phyloP scores from a whole-genome alignment of 2,113 vertebrate genomes.

The Tapirus terrestris region DNA sequence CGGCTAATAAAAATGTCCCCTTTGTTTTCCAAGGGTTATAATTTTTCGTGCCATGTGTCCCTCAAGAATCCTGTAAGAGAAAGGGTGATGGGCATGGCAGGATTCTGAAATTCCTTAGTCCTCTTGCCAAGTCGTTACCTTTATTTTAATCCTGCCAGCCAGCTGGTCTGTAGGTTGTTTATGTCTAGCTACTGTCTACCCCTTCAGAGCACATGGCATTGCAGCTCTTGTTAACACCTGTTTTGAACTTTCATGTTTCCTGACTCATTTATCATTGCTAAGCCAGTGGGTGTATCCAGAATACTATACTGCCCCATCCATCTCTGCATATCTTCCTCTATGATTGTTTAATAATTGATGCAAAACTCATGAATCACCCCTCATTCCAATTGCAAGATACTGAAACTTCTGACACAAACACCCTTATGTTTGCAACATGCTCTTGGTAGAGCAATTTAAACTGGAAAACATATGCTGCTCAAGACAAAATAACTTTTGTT shows the following conservation, averaged over 20 bases:
- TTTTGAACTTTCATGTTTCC: constrained; percentile 57
- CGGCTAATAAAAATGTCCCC: neutral
- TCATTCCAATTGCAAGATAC: constrained; percentile 56
- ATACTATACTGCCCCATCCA: constrained; percentile 6
- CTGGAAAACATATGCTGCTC: neutral
- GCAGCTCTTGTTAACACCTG: constrained; percentile 4
- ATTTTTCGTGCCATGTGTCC: neutral
- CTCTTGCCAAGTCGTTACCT: neutral
- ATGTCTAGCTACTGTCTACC: neutral
- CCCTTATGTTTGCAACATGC: neutral
- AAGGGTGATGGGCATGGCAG: neutral
- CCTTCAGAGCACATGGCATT: neutral
- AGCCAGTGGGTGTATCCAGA: constrained; percentile 36
- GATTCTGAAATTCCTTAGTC: neutral
- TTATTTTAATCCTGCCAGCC: neutral
- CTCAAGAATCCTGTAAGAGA: neutral
- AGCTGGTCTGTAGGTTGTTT: neutral
- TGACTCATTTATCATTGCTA: constrained; percentile 63
- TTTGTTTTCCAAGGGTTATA: neutral
- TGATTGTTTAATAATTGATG: constrained; percentile 68
- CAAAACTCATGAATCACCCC: constrained; percentile 67
- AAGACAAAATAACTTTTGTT: neutral
- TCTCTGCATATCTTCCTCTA: constrained; percentile 57
- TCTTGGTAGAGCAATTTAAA: neutral
- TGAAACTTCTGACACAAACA: neutral